Evolutionary conservation across 2,888 invertebrate genomes (phyloP).

Genomic region (Tuberolachnus salignus): DNA sequence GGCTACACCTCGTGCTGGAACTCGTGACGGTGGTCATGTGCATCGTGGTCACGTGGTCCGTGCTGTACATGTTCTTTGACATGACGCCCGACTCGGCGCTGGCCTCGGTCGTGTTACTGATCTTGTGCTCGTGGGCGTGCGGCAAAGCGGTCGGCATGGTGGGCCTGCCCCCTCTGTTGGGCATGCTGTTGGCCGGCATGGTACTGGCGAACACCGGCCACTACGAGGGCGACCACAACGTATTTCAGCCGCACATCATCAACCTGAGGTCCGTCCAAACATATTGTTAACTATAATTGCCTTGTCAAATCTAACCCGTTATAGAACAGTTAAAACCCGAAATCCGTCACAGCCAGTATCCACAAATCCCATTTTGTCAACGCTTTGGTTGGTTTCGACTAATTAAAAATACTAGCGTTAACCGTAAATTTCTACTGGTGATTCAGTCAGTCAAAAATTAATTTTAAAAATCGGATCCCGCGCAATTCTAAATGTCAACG

Average conservation of each 20-base stretch:
- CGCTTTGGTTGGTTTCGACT: too few relatives aligned
- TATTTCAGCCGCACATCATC: slow-evolving; percentile 64
- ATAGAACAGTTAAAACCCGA: too few relatives aligned
- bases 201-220: slow-evolving; percentile 65
- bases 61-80: slow-evolving; percentile 59
- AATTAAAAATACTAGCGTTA: too few relatives aligned
- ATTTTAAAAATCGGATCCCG: too few relatives aligned
- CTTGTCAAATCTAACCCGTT: too few relatives aligned
- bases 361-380: too few relatives aligned
- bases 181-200: slow-evolving; percentile 70
- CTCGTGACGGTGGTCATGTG: slow-evolving; percentile 25
- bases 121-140: slow-evolving; percentile 59
- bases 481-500: too few relatives aligned
- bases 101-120: slow-evolving; percentile 59
- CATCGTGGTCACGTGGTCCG: slow-evolving; percentile 57
- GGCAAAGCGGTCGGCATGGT: slow-evolving; percentile 58
- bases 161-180: slow-evolving; percentile 67
- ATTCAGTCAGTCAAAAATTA: too few relatives aligned
- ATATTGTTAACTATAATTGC: neutral
- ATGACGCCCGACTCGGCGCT: slow-evolving; percentile 60
- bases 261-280: slow-evolving; percentile 63
- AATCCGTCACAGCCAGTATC: too few relatives aligned
- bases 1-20: slow-evolving; percentile 13
- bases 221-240: slow-evolving; percentile 62
- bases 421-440: too few relatives aligned